A percentile compares a stretch with the other conserved stretches of the same genome.
Conservation (phyloP, 1,140 invertebrate species). For the Pseudomyrmex pallidus region DNA sequence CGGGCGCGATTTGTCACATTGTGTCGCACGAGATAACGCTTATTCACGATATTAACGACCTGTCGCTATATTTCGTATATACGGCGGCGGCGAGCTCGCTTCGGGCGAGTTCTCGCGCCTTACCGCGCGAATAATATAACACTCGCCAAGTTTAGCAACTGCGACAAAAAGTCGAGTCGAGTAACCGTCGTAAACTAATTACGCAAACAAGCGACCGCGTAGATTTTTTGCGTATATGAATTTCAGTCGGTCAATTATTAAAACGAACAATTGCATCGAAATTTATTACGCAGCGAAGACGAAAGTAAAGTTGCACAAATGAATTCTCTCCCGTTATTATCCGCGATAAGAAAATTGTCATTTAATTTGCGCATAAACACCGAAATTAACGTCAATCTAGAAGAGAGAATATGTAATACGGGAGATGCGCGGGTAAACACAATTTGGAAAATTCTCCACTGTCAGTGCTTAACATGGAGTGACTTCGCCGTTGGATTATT, state of each 20-base stretch:
- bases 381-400: background rate
- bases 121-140: constrained; percentile 33
- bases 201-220: background rate
- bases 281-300: background rate
- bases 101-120: constrained; percentile 21
- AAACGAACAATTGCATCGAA: background rate
- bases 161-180: constrained; percentile 12
- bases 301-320: background rate
- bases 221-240: constrained; percentile 1
- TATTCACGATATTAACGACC: constrained; percentile 71
- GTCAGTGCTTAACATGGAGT: background rate
- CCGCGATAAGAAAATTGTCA: background rate
- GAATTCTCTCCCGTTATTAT: background rate
- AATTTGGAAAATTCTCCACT: background rate
- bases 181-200: constrained; percentile 43
- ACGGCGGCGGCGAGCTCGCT: constrained; percentile 5
- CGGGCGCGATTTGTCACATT: constrained; percentile 72
- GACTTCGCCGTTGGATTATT: background rate
- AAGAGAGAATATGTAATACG: background rate
- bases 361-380: background rate
- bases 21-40: constrained; percentile 68
- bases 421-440: background rate
- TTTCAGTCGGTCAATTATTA: constrained; percentile 2
- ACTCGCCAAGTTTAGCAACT: constrained; percentile 42
- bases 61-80: constrained; percentile 60